Evolutionary conservation across 2,797 vertebrate species (phyloP).

Genomic region (Etheostoma nigrum): DNA sequence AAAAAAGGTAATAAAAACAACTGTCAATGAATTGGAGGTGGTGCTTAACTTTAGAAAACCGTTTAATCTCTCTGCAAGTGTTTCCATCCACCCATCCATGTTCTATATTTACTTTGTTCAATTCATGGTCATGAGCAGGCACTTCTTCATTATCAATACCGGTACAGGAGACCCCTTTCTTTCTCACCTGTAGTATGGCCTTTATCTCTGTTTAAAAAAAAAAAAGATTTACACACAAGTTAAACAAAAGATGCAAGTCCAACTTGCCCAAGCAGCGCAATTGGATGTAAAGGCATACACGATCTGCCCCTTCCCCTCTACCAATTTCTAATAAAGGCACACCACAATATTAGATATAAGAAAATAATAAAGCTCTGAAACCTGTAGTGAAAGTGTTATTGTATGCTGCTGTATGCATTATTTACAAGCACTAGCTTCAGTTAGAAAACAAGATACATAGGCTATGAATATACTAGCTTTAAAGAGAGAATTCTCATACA

Average conservation of each 20-base stretch:
- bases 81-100: slow-evolving; percentile 12
- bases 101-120: not conserved
- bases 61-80: slow-evolving; percentile 12
- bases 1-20: slow-evolving; percentile 5
- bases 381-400: slow-evolving; percentile 8
- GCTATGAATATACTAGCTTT: not conserved
- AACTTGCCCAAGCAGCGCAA: not conserved
- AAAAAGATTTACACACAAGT: not conserved
- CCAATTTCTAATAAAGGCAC: not conserved
- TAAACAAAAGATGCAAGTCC: not conserved
- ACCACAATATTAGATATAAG: not conserved
- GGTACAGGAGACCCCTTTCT: slow-evolving; percentile 13
- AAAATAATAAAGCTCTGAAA: not conserved
- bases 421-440: slow-evolving; percentile 6
- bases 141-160: slow-evolving; percentile 29
- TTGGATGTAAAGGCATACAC: slow-evolving; percentile 2
- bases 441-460: slow-evolving; percentile 3
- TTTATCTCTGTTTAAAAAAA: not conserved
- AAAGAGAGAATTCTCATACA: not conserved
- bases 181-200: not conserved
- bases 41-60: not conserved
- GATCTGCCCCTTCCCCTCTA: not conserved
- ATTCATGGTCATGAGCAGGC: not conserved
- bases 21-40: not conserved
- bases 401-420: slow-evolving; percentile 5